phyloP scores from a whole-genome alignment of 2,888 invertebrate genomes.

The Tyria jacobaeae region DNA sequence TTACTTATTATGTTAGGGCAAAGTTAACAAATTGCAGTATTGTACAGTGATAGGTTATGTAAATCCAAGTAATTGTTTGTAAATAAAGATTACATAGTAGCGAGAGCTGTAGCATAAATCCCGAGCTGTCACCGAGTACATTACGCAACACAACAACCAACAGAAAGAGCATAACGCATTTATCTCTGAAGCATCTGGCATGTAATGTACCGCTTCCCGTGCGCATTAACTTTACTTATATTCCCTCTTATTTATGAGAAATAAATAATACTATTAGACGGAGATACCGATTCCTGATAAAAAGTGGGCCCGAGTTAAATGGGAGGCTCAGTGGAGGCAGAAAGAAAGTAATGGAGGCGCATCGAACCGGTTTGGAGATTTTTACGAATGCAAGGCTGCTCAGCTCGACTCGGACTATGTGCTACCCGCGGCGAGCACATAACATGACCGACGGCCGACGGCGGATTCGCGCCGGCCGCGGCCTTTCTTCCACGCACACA shows the following conservation, averaged over 20 bases:
- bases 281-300: constrained; percentile 87
- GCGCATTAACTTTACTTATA: constrained; percentile 84
- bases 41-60: constrained; percentile 44
- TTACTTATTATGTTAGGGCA: constrained; percentile 15
- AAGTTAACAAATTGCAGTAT: constrained; percentile 32
- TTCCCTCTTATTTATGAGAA: constrained; percentile 85
- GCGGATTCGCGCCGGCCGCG: constrained; percentile 82
- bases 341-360: constrained; percentile 86
- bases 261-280: constrained; percentile 87
- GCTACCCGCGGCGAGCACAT: constrained; percentile 78
- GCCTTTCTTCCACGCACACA: constrained; percentile 76
- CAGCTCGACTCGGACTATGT: constrained; percentile 75
- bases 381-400: constrained; percentile 86
- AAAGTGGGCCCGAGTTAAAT: constrained; percentile 86
- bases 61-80: constrained; percentile 65
- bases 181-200: constrained; percentile 78
- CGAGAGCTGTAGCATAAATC: constrained; percentile 62
- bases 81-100: constrained; percentile 61
- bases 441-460: constrained; percentile 77
- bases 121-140: constrained; percentile 67
- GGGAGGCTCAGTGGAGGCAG: constrained; percentile 85
- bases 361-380: constrained; percentile 86
- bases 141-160: constrained; percentile 71
- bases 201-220: constrained; percentile 82
- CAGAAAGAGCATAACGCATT: constrained; percentile 71